Conservation (phyloP, 2,113 vertebrate genomes). For the Myotis brandtii region DNA sequence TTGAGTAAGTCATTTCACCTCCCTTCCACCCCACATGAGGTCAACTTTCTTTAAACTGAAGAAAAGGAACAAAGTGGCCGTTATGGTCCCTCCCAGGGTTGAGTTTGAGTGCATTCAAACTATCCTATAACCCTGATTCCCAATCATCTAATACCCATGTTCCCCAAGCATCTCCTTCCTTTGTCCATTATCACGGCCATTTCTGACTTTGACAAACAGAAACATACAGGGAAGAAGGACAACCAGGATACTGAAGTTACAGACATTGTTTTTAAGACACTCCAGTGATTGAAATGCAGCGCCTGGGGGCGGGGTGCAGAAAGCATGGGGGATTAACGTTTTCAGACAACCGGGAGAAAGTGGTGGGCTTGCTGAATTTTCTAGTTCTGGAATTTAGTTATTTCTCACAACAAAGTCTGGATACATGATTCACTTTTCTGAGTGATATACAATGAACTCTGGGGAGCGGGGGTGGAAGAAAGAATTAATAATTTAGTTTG, state of each 20-base stretch:
- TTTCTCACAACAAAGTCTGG: slow-evolving; percentile 18
- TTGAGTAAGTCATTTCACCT: neutral
- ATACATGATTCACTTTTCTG: neutral
- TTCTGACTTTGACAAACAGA: neutral
- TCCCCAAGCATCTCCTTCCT: neutral
- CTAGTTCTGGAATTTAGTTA: neutral
- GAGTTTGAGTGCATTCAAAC: neutral
- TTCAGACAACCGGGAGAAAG: neutral
- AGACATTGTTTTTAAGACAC: neutral
- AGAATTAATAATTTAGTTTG: neutral
- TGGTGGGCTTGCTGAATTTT: neutral
- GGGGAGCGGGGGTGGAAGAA: neutral
- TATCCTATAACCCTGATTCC: neutral
- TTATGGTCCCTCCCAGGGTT: neutral
- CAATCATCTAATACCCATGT: neutral
- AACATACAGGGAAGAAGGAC: neutral
- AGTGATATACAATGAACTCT: neutral
- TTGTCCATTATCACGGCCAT: neutral
- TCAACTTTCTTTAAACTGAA: neutral
- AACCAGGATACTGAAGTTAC: neutral
- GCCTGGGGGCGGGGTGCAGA: neutral
- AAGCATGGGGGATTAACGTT: neutral
- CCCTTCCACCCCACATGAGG: neutral
- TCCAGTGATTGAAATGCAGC: neutral
- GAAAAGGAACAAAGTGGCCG: neutral